These are phyloP conservation scores for Clanis bilineata DNA, from an alignment of 2,888 invertebrate species.

Conservation along the genomic window DNA sequence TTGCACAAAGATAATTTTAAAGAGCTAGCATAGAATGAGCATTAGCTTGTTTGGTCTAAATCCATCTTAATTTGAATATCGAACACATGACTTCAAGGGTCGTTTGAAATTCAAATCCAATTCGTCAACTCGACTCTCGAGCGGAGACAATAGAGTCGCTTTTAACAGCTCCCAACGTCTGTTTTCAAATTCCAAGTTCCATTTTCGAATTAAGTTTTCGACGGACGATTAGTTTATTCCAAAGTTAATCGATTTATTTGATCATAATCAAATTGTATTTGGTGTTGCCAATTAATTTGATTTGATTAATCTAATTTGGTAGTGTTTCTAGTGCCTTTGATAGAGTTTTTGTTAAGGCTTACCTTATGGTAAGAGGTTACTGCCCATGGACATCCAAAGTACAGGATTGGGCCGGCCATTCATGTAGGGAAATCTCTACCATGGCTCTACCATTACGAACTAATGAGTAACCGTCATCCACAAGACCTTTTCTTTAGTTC, in stretches of 20 bases:
- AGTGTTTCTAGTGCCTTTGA: not conserved
- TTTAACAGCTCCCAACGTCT: not conserved
- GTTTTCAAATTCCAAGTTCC: slow-evolving; percentile 30
- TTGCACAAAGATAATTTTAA: too few species aligned
- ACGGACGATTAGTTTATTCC: slow-evolving; percentile 25
- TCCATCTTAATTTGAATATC: slow-evolving; percentile 38
- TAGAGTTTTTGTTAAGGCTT: not conserved
- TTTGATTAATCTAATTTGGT: slow-evolving; percentile 6
- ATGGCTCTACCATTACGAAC: too few species aligned
- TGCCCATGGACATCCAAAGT: too few species aligned
- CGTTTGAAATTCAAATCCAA: slow-evolving; percentile 28
- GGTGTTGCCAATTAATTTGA: slow-evolving; percentile 12
- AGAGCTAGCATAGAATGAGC: too few species aligned
- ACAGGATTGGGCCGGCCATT: too few species aligned
- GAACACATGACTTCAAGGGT: slow-evolving; percentile 43
- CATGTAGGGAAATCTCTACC: too few species aligned
- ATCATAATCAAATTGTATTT: slow-evolving; percentile 24
- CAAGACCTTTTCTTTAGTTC: not conserved
- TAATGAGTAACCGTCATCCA: slow-evolving; percentile 4
- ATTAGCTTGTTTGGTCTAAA: too few species aligned
- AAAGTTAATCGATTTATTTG: slow-evolving; percentile 25
- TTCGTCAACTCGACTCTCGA: slow-evolving; percentile 1
- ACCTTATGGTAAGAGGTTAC: too few species aligned
- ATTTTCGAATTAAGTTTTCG: slow-evolving; percentile 53
- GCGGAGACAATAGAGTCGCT: slow-evolving; percentile 9